A percentile compares a stretch with the other conserved stretches of the same genome.
These are phyloP conservation scores for Sternotherus odoratus DNA, from an alignment of 2,797 vertebrate species.

Conservation along the genomic window DNA sequence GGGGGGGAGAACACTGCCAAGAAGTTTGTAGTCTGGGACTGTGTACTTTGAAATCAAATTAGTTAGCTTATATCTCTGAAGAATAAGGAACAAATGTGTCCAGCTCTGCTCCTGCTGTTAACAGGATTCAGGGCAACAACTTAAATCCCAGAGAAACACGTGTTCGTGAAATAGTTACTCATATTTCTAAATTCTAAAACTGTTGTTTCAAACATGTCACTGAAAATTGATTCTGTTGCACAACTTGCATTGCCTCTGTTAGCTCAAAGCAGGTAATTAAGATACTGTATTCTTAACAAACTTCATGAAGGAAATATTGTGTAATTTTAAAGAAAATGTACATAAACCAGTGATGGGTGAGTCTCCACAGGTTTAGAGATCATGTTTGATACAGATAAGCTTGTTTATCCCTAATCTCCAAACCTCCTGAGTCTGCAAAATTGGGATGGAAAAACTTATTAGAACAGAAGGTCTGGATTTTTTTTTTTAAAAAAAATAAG, in stretches of 20 bases:
- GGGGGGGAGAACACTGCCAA: background rate
- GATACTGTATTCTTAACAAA: background rate
- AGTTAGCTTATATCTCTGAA: constrained; percentile 25
- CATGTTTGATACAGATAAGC: constrained; percentile 45
- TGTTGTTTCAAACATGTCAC: background rate
- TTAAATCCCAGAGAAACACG: background rate
- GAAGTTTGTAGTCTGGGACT: background rate
- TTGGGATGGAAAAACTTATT: constrained; percentile 24
- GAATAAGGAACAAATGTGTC: background rate
- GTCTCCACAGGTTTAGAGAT: constrained; percentile 5
- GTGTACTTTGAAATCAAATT: constrained; percentile 22
- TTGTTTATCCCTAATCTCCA: constrained; percentile 35
- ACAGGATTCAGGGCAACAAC: background rate
- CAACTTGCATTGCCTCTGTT: background rate
- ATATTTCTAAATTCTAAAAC: background rate
- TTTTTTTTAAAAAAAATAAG: background rate
- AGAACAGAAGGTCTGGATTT: background rate
- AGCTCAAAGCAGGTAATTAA: background rate
- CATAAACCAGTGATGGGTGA: background rate
- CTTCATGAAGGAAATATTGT: constrained; percentile 10
- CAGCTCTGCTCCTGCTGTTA: background rate
- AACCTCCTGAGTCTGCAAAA: constrained; percentile 4
- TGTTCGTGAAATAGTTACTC: background rate
- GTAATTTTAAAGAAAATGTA: constrained; percentile 9
- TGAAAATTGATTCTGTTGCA: constrained; percentile 31